Evolutionary conservation across 2,888 invertebrate genomes (phyloP).

Genomic region (Hofmannophila pseudospretella): DNA sequence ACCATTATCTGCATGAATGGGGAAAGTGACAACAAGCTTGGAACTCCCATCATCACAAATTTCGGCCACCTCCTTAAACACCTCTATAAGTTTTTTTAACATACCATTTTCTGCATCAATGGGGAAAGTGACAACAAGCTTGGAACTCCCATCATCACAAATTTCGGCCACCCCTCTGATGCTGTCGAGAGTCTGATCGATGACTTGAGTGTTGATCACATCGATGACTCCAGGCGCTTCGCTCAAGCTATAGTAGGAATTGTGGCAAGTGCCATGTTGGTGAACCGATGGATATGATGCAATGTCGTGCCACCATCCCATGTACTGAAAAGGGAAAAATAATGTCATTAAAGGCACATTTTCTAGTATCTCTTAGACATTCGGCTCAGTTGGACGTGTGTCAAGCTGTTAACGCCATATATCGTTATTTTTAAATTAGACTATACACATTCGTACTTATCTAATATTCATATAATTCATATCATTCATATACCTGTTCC

Average conservation of each 20-base stretch:
- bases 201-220: constrained; percentile 26
- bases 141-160: constrained; percentile 59
- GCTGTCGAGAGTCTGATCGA: constrained; percentile 40
- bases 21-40: constrained; percentile 77
- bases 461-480: too few relatives aligned
- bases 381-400: too few relatives aligned
- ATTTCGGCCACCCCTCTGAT: constrained; percentile 72
- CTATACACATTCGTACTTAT: too few relatives aligned
- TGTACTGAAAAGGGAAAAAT: constrained; percentile 8
- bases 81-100: too few relatives aligned
- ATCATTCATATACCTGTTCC: too few relatives aligned
- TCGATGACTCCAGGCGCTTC: constrained; percentile 22
- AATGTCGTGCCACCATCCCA: constrained; percentile 18
- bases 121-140: constrained; percentile 77
- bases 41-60: constrained; percentile 55
- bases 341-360: too few relatives aligned
- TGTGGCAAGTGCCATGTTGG: constrained; percentile 40
- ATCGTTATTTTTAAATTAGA: too few relatives aligned
- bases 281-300: constrained; percentile 26
- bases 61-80: constrained; percentile 72
- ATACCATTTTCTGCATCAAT: too few relatives aligned
- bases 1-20: constrained; percentile 41
- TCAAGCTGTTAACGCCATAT: too few relatives aligned
- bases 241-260: constrained; percentile 39
- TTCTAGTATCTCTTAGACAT: too few relatives aligned